phyloP scores from a whole-genome alignment of 1,140 invertebrate species.

The Akabosia matsudoensis region DNA sequence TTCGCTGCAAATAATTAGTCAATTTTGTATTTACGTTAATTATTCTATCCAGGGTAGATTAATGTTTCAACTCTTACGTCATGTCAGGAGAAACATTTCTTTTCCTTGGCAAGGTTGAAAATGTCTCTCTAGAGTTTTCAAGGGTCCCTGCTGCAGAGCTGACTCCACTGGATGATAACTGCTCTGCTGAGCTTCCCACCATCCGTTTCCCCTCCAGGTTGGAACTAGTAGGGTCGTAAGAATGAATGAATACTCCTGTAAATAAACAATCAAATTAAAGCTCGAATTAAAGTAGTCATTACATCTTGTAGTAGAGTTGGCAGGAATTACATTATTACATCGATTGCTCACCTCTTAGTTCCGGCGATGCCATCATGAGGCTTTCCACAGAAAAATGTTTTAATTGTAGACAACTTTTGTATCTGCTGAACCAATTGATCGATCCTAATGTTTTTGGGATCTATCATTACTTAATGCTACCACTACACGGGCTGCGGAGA shows the following conservation, averaged over 20 bases:
- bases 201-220: background rate
- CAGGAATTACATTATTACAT: too few species aligned
- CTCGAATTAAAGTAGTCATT: background rate
- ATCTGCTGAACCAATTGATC: background rate
- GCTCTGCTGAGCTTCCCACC: background rate
- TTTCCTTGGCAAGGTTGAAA: background rate
- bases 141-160: background rate
- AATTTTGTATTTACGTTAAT: too few species aligned
- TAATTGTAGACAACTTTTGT: background rate
- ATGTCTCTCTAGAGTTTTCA: background rate
- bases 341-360: background rate
- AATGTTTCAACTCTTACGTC: background rate
- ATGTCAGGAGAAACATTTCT: background rate
- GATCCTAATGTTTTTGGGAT: background rate
- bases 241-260: background rate
- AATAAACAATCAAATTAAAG: background rate
- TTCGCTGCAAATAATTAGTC: background rate
- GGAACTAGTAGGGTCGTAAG: background rate
- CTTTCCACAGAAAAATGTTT: too few species aligned
- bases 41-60: background rate
- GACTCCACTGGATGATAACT: slow-evolving; percentile 6
- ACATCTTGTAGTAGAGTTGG: too few species aligned
- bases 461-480: too few species aligned
- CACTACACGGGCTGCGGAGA: too few species aligned
- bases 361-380: background rate